Percentiles rank a stretch among this genome's conserved stretches.
Conservation (phyloP, 2,113 vertebrate species). For the Scomber scombrus region DNA sequence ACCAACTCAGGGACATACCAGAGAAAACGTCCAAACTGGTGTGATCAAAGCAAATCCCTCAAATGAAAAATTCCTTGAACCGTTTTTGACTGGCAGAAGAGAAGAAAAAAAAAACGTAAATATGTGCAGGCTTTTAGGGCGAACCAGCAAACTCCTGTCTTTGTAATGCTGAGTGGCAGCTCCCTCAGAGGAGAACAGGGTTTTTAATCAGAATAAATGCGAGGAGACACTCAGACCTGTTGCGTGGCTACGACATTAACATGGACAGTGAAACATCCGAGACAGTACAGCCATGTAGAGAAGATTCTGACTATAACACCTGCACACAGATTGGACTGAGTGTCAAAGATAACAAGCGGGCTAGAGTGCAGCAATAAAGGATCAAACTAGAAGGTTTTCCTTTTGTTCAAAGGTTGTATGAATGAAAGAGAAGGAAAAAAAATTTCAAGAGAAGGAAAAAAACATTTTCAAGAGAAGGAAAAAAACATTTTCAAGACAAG, state of each 20-base stretch:
- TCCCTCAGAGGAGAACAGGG: conserved; percentile 17
- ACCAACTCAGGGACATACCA: conserved; percentile 45
- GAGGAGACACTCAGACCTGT: conserved; percentile 50
- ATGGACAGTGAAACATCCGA: conserved; percentile 20
- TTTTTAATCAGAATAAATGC: conserved; percentile 53
- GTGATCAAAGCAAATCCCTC: conserved; percentile 69
- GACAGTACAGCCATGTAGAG: conserved; percentile 7
- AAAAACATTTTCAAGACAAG: too few species aligned
- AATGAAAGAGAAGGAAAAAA: not conserved
- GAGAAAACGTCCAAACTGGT: conserved; percentile 46
- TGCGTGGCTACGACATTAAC: conserved; percentile 22
- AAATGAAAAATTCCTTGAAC: conserved; percentile 60
- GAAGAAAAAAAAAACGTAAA: conserved; percentile 36
- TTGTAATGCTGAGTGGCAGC: conserved; percentile 70
- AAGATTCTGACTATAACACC: conserved; percentile 41
- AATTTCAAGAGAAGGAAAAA: too few species aligned
- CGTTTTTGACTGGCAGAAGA: conserved; percentile 42
- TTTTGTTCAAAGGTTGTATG: not conserved
- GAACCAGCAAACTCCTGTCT: conserved; percentile 35
- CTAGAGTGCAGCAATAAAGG: conserved; percentile 27
- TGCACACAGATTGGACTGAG: conserved; percentile 7
- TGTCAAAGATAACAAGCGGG: conserved; percentile 26
- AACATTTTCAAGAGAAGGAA: too few species aligned
- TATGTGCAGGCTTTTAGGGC: conserved; percentile 52
- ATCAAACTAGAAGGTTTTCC: conserved; percentile 14